A percentile compares a stretch with the other conserved stretches of the same genome.
These are phyloP conservation scores for Halocaridina rubra DNA, from an alignment of 2,888 invertebrate species.

Conservation along the genomic window DNA sequence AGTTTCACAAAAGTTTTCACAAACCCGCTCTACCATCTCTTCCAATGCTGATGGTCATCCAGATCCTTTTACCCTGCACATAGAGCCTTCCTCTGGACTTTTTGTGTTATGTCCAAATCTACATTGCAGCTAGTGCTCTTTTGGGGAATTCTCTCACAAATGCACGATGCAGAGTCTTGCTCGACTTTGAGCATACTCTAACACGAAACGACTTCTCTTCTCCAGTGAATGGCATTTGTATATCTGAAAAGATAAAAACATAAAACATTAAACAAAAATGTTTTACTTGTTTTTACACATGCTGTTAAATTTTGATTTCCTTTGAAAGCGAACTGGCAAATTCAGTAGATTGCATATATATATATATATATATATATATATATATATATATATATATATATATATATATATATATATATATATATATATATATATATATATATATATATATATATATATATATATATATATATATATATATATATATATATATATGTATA, in stretches of 20 bases:
- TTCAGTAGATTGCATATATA: too few species aligned
- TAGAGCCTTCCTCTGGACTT: not conserved
- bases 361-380: not conserved
- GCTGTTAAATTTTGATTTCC: too few species aligned
- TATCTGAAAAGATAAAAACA: not conserved
- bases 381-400: not conserved
- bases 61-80: slow-evolving; percentile 3
- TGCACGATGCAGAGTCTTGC: not conserved
- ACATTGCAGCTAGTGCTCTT: not conserved
- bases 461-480: too few species aligned
- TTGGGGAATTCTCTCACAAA: not conserved
- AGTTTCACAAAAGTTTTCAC: not conserved
- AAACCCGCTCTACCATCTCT: not conserved
- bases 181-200: not conserved
- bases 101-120: slow-evolving; percentile 1
- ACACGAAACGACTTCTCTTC: not conserved
- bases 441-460: too few species aligned
- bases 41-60: not conserved
- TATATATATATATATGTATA: too few species aligned
- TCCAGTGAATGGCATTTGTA: not conserved
- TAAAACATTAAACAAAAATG: not conserved
- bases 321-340: too few species aligned
- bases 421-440: too few species aligned
- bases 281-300: too few species aligned
- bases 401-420: too few species aligned